A percentile compares a stretch with the other conserved stretches of the same genome.
These are phyloP conservation scores for Prunella himalayana DNA, from an alignment of 2,113 vertebrate genomes.

Conservation along the genomic window DNA sequence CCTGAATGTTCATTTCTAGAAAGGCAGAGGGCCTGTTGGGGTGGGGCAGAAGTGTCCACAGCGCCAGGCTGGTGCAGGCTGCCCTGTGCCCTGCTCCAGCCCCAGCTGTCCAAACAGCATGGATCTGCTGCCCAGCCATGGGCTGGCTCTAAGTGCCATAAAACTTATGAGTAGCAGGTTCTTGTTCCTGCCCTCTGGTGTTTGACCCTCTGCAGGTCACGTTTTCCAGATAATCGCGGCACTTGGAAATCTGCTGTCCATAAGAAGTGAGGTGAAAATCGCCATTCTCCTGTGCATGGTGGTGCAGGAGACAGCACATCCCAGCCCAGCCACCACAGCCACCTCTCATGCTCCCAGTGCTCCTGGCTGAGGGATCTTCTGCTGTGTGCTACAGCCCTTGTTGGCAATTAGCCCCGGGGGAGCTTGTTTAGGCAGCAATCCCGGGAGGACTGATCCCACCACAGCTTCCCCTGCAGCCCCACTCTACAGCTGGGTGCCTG, in stretches of 20 bases:
- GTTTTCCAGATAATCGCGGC: neutral
- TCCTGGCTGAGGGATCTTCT: neutral
- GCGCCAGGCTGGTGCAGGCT: neutral
- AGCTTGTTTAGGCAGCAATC: neutral
- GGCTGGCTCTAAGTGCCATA: neutral
- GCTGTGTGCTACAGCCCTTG: neutral
- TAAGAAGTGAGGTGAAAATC: neutral
- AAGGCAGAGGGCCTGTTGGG: neutral
- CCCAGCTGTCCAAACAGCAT: neutral
- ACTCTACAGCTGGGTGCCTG: fast-evolving
- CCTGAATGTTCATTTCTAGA: neutral
- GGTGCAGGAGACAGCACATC: fast-evolving
- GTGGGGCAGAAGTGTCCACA: neutral
- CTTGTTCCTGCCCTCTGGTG: neutral
- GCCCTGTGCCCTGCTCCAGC: neutral
- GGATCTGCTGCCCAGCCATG: neutral
- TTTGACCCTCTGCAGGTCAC: neutral
- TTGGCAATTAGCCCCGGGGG: fast-evolving
- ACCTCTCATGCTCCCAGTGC: neutral
- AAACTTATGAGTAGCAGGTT: neutral
- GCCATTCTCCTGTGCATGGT: neutral
- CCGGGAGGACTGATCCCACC: neutral
- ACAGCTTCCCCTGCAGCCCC: neutral
- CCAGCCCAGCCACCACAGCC: neutral
- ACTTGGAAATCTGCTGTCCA: neutral